These are phyloP conservation scores for Gastrophysa polygoni DNA, from an alignment of 2,888 invertebrate species.

Conservation along the genomic window DNA sequence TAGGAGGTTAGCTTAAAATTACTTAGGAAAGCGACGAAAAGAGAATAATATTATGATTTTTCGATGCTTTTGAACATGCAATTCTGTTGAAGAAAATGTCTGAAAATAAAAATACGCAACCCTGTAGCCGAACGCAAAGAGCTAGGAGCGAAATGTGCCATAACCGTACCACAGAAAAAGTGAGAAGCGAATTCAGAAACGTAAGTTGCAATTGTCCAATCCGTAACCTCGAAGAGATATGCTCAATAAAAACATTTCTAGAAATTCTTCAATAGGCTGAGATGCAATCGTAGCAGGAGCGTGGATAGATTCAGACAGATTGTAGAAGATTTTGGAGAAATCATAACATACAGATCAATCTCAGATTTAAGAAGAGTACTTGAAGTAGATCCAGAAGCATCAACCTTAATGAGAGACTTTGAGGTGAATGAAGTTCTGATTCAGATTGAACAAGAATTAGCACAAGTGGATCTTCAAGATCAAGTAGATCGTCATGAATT, in stretches of 20 bases:
- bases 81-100: conserved; percentile 30
- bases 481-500: conserved; percentile 35
- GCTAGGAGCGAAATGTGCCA: conserved; percentile 30
- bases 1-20: too few relatives aligned
- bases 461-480: conserved; percentile 32
- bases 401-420: conserved; percentile 37
- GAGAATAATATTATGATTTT: too few relatives aligned
- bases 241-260: conserved; percentile 16
- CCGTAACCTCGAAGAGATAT: conserved; percentile 22
- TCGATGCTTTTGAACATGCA: too few relatives aligned
- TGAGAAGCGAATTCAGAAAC: conserved; percentile 30
- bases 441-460: conserved; percentile 44
- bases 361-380: conserved; percentile 35
- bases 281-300: conserved; percentile 36
- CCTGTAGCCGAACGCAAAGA: conserved; percentile 17
- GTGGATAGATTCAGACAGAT: conserved; percentile 41
- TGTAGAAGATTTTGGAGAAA: conserved; percentile 33
- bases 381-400: conserved; percentile 34
- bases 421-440: conserved; percentile 42
- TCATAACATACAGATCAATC: conserved; percentile 31
- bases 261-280: conserved; percentile 37
- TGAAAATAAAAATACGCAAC: conserved; percentile 5
- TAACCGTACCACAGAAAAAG: conserved; percentile 14
- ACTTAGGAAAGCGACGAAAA: too few relatives aligned
- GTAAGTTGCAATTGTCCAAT: conserved; percentile 21